Base-by-base conservation (phyloP, 2,888 invertebrate genomes). In the Tholera decimalis region DNA sequence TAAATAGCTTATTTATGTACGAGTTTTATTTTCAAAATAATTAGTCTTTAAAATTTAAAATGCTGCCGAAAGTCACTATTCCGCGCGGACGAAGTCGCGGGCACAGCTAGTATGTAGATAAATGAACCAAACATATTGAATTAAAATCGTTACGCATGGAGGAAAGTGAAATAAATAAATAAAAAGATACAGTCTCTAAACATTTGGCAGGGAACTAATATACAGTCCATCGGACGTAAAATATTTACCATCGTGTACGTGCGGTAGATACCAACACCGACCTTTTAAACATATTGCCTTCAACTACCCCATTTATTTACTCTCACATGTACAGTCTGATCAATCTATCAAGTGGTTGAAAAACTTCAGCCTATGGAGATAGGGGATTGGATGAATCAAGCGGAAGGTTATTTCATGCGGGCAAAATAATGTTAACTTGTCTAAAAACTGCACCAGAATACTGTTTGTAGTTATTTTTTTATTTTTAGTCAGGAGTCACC, bases 231-330 rank as follows among this genome's bases (percentile, higher is more conserved):
- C 50, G 26, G 57, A 63, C 33, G 50, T 63, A 62, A 73, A 74
- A 74, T 74, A 74, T 73, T 73, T 57, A 63, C 73, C 41, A 35
- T 33, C 13, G 49, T 18, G 54, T 56, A 69, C 73, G 75, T 69
- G 73, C 46, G 55, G 20, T 55, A 44, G 50, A 58, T 69, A 69
- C 54, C 28, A 43, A 64, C 11, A 41, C 56, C 43, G 44, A n/a
- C 43, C 66, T 44, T 72, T 59, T 59, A 59, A 67, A 73, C 55
- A 54, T 73, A 73, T 73, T 55, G 66, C 50, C 35, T 66, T 51
- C 26, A 28, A 50, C 28, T 59, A 54, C 39, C 43, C 59, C 59
- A 67, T 59, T 73, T 71, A 59, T 71, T 51, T 59, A 59, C 41
- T 47, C 22, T 37, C 43, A 41, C 22, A 71, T 53, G 55, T 56